A percentile compares a stretch with the other conserved stretches of the same genome.
phyloP scores from a whole-genome alignment of 2,797 vertebrate species.

The Cryptoprocta ferox region DNA sequence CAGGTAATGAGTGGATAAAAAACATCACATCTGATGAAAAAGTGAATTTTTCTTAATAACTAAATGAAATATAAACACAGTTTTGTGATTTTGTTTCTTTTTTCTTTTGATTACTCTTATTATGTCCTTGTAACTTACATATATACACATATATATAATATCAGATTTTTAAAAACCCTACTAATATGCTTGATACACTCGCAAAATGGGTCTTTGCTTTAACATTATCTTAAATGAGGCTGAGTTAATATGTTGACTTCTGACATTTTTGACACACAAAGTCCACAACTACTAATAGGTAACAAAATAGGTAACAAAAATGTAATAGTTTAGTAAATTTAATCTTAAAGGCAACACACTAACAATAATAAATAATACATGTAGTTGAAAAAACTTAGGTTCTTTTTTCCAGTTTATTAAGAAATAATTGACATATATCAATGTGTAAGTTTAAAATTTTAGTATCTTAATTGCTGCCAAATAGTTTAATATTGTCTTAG shows the following conservation, averaged over 20 bases:
- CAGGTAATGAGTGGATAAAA: neutral
- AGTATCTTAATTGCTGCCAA: conserved; percentile 48
- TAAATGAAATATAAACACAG: neutral
- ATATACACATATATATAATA: neutral
- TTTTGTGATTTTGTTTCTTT: neutral
- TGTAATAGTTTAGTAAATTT: neutral
- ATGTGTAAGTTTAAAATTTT: neutral
- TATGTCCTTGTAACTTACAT: neutral
- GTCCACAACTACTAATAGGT: neutral
- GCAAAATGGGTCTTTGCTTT: neutral
- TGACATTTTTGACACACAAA: neutral
- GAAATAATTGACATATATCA: neutral
- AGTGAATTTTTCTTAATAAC: neutral
- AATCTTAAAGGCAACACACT: neutral
- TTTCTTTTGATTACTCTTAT: neutral
- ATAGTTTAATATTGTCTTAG: neutral
- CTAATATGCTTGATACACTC: neutral
- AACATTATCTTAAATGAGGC: neutral
- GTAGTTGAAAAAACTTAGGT: neutral
- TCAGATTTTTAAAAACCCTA: neutral
- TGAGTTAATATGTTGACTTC: neutral
- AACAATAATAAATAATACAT: neutral
- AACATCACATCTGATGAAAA: neutral
- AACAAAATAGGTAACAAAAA: neutral
- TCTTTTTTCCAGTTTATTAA: neutral